Evolutionary conservation across 2,113 vertebrate species (phyloP).

Genomic region (Hemiscyllium ocellatum): DNA sequence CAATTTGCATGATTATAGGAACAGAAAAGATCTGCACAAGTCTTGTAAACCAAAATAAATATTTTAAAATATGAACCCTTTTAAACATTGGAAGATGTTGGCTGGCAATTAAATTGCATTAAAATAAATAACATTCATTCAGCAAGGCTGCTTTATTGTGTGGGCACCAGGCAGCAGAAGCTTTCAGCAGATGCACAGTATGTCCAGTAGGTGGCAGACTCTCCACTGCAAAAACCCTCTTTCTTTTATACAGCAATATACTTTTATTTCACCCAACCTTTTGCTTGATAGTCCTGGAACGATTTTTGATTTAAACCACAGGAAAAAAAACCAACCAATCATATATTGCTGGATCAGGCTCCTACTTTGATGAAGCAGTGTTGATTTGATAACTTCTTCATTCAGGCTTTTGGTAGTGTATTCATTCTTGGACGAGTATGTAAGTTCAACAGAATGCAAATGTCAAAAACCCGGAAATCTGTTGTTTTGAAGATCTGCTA

Average conservation of each 20-base stretch:
- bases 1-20: background rate
- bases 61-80: background rate
- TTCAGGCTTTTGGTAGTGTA: background rate
- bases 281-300: background rate
- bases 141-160: background rate
- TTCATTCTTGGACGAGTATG: background rate
- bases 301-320: background rate
- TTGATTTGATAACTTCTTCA: background rate
- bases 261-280: background rate
- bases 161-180: background rate
- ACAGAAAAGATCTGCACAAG: background rate
- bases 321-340: background rate
- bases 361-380: background rate
- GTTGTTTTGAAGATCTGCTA: no score
- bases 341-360: background rate
- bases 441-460: background rate
- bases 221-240: background rate
- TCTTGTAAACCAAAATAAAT: background rate
- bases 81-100: background rate
- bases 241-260: background rate
- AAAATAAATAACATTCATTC: background rate
- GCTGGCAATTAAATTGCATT: background rate
- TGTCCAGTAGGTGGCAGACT: background rate
- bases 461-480: background rate
- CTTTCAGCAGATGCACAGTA: no score